These are phyloP conservation scores for Lepeophtheirus salmonis DNA, from an alignment of 1,140 invertebrate genomes.

Conservation along the genomic window DNA sequence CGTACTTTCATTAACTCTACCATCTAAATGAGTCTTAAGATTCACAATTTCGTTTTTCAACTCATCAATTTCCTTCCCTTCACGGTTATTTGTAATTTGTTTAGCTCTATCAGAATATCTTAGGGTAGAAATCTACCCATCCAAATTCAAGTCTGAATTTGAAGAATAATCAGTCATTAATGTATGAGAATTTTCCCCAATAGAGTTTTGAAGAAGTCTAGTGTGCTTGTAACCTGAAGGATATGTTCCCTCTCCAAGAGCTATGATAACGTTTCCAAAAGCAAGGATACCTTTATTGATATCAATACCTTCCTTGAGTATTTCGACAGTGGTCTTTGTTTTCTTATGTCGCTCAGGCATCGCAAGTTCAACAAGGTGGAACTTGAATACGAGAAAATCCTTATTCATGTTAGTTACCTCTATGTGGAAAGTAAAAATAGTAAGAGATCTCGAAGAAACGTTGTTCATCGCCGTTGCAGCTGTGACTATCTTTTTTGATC, in stretches of 20 bases:
- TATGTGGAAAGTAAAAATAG: conserved; percentile 71
- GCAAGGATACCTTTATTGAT: conserved; percentile 79
- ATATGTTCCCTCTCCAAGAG: conserved; percentile 42
- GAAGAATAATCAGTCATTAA: conserved; percentile 85
- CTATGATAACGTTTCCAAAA: conserved; percentile 80
- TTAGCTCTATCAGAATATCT: conserved; percentile 73
- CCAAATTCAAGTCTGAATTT: conserved; percentile 67
- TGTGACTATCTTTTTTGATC: conserved; percentile 55
- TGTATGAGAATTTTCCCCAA: conserved; percentile 78
- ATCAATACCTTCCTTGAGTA: conserved; percentile 80
- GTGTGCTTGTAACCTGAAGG: conserved; percentile 40
- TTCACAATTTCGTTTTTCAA: conserved; percentile 39
- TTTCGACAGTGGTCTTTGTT: conserved; percentile 68
- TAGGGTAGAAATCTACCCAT: conserved; percentile 71
- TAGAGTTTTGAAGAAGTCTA: conserved; percentile 65
- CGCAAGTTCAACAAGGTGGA: conserved; percentile 74
- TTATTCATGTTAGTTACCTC: conserved; percentile 31
- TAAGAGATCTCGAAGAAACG: conserved; percentile 70
- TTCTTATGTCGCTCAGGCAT: conserved; percentile 82
- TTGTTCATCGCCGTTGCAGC: conserved; percentile 86
- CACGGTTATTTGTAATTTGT: conserved; percentile 74
- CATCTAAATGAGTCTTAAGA: conserved; percentile 26
- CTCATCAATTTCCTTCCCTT: background rate
- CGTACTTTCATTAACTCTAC: conserved; percentile 6
- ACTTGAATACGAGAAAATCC: conserved; percentile 45